Conservation (phyloP, 2,888 invertebrate species). For the Sinodicranocentrus sp. region DNA sequence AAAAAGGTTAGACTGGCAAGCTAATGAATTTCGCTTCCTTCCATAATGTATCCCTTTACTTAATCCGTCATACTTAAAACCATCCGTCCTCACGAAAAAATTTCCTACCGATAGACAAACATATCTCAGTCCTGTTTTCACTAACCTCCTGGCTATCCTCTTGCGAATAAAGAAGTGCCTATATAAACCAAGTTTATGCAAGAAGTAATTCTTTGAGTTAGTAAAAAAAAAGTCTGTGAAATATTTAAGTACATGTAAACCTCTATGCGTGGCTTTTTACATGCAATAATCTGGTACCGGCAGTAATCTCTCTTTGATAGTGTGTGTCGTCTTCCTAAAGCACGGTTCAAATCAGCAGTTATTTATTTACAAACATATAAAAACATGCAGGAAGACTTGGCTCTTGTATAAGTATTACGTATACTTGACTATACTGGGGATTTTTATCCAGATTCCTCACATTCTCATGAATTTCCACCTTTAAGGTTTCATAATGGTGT, state of each 20-base stretch:
- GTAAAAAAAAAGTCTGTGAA: too few relatives aligned
- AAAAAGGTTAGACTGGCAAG: slow-evolving; percentile 35
- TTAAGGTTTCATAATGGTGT: not conserved
- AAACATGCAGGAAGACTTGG: not conserved
- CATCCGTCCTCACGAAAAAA: too few relatives aligned
- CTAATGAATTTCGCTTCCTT: slow-evolving; percentile 22
- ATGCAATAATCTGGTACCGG: too few relatives aligned
- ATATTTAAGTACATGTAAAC: too few relatives aligned
- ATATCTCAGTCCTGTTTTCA: not conserved
- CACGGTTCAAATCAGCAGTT: slow-evolving; percentile 10
- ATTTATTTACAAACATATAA: slow-evolving; percentile 24
- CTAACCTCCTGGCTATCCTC: slow-evolving; percentile 5
- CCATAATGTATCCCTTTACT: too few relatives aligned
- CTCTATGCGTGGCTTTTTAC: too few relatives aligned
- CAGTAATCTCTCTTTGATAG: not conserved
- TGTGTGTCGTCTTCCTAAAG: not conserved
- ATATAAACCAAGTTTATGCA: not conserved
- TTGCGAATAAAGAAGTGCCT: too few relatives aligned
- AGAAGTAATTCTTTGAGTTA: too few relatives aligned
- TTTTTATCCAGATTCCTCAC: slow-evolving; percentile 61
- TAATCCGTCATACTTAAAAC: too few relatives aligned
- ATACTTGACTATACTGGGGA: not conserved
- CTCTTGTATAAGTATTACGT: not conserved
- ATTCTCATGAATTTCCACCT: slow-evolving; percentile 35
- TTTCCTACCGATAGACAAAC: not conserved